A percentile compares a stretch with the other conserved stretches of the same genome.
Conservation (phyloP, 2,888 invertebrate species). For the Dolichopus griseipennis region DNA sequence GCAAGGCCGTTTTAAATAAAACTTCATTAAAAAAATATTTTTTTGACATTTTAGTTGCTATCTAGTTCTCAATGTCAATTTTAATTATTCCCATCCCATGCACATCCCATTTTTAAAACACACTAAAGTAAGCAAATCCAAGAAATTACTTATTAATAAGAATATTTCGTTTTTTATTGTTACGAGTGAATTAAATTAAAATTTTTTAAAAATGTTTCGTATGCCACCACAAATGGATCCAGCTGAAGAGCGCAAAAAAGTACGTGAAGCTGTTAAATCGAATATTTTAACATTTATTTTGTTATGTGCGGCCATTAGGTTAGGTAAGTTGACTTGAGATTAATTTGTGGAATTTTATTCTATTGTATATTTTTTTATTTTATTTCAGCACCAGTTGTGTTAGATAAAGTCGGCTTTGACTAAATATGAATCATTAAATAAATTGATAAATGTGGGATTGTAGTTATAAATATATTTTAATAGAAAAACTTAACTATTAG, state of each 20-base stretch:
- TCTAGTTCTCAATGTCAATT: too few species aligned
- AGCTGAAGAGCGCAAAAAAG: conserved; percentile 38
- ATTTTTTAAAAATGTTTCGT: conserved; percentile 35
- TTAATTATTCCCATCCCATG: too few species aligned
- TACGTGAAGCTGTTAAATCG: conserved; percentile 35
- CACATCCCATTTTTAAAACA: too few species aligned
- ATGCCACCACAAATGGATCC: conserved; percentile 40
- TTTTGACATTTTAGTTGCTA: too few species aligned
- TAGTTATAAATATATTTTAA: too few species aligned
- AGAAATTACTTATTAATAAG: too few species aligned
- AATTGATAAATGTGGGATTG: too few species aligned
- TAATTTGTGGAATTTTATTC: neutral
- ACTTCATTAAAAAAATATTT: too few species aligned
- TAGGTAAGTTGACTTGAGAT: conserved; percentile 28
- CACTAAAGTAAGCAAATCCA: too few species aligned
- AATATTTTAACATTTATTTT: conserved; percentile 36
- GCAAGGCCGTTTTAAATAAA: too few species aligned
- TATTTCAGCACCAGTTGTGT: neutral
- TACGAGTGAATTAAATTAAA: conserved; percentile 5
- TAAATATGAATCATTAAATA: neutral
- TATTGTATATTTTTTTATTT: neutral
- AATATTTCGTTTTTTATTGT: too few species aligned
- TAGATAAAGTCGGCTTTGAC: neutral
- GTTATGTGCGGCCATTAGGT: conserved; percentile 33
- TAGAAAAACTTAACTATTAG: too few species aligned